A percentile compares a stretch with the other conserved stretches of the same genome.
phyloP scores from a whole-genome alignment of 1,140 invertebrate species.

The Rhizoglyphus robini region DNA sequence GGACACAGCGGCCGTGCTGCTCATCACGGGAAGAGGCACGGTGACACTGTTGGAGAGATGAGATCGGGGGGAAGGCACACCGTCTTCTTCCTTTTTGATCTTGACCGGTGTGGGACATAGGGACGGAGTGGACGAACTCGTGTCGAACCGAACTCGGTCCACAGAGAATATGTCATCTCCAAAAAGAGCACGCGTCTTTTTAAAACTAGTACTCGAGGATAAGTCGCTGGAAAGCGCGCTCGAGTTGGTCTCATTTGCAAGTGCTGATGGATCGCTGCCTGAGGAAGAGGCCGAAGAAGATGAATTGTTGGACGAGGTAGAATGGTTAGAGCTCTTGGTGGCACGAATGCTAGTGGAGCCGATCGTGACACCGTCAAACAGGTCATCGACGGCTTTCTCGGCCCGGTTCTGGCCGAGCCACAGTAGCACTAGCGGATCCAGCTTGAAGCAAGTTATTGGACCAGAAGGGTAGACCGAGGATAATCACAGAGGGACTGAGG shows the following conservation, averaged over 20 bases:
- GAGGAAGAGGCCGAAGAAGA: not conserved
- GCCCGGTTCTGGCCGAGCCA: slow-evolving; percentile 27
- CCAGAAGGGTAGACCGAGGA: not conserved
- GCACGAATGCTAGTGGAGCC: slow-evolving; percentile 10
- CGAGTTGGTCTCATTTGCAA: not conserved
- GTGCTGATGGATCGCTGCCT: not conserved
- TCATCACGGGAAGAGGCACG: not conserved
- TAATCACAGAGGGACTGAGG: no score
- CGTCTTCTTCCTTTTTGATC: slow-evolving; percentile 4
- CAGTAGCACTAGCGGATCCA: slow-evolving; percentile 28
- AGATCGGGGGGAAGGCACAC: not conserved
- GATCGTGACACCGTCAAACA: slow-evolving; percentile 22
- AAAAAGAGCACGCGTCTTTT: not conserved
- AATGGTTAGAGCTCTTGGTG: not conserved
- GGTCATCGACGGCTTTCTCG: slow-evolving; percentile 25
- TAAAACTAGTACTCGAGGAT: not conserved
- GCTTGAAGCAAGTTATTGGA: slow-evolving; percentile 17
- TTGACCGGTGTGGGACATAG: not conserved
- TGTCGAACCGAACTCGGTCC: not conserved
- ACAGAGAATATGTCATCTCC: not conserved
- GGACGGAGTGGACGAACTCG: not conserved
- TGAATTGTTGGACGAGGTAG: not conserved
- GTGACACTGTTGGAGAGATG: not conserved
- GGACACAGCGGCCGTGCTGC: slow-evolving; percentile 16
- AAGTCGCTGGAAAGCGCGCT: not conserved